phyloP scores from a whole-genome alignment of 2,888 invertebrate genomes.

The Eutolmus rufibarbis region DNA sequence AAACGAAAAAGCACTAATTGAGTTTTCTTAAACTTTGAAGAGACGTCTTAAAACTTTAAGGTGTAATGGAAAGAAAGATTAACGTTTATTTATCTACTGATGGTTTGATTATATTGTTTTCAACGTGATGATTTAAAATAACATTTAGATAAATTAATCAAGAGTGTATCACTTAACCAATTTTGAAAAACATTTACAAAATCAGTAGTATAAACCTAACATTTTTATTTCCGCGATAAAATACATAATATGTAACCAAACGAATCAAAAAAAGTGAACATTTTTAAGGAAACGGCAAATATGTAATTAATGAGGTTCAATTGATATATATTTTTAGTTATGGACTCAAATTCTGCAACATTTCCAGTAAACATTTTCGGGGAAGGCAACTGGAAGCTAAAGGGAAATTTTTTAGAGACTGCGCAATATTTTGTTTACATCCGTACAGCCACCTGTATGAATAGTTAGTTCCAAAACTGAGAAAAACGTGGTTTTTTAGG shows the following conservation, averaged over 20 bases:
- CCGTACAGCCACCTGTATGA: not conserved
- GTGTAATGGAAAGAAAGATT: not conserved
- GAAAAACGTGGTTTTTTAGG: not conserved
- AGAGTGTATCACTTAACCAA: not conserved
- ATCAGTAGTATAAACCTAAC: no score
- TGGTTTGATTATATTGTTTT: not conserved
- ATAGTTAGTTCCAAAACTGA: not conserved
- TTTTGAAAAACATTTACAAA: not conserved
- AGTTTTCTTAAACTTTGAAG: not conserved
- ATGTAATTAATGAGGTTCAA: not conserved
- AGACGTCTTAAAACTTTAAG: not conserved
- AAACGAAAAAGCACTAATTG: not conserved
- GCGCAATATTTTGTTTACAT: slow-evolving; percentile 21
- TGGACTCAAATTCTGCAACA: not conserved
- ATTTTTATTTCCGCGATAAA: not conserved
- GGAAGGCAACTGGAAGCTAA: not conserved
- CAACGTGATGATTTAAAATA: not conserved
- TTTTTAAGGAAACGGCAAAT: not conserved
- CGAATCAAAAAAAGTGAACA: not conserved
- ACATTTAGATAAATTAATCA: no score
- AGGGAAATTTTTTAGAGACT: not conserved
- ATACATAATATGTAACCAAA: not conserved
- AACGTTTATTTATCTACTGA: not conserved
- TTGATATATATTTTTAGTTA: not conserved
- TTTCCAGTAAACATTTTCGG: not conserved